Evolutionary conservation across 2,888 invertebrate genomes (phyloP), one percentile per base, ranked within the genome.

Genomic region (Tipula lateralis): DNA sequence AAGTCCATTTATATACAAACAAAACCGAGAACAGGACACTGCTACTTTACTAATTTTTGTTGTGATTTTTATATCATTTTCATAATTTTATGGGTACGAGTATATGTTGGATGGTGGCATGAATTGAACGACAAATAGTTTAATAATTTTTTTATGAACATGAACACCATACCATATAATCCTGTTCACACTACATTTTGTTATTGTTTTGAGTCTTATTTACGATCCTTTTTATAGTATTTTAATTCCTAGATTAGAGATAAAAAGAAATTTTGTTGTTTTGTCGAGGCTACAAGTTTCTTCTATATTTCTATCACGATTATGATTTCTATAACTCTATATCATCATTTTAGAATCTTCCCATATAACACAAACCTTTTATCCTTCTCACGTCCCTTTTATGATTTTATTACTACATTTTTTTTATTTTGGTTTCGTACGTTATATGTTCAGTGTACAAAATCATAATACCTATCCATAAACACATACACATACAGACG

Each of bases 141-240:
- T 44, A 36, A 32, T 32, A 32, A 32, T 32, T 50, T 50, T 50
- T 50, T n/a, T n/a, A n/a, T n/a, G n/a, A n/a, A n/a, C n/a, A 24
- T 9, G 19, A 24, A 6, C 19, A 66, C 12, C 9, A 1, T 24
- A 66, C 66, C 66, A n/a, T 66, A n/a, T n/a, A 66, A 66, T 66
- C 66, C 66, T 66, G 66, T 66, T 66, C 66, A 66, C 66, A 66
- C 66, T 66, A 66, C 9, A 66, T 66, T 66, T 66, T 66, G 24
- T 7, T 50, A 13, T 13, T 39, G 13, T 39, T 39, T n/a, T 39
- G 39, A 12, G 39, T 50, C 19, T 66, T 66, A 66, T 66, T 66
- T 66, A 66, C 66, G 66, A 66, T 66, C 66, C 66, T 24, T 66
- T 66, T 66, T 66, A 66, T 66, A 24, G 66, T 66, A 66, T 66